Base-by-base conservation (phyloP, 2,888 invertebrate genomes). In the Pseudococcus jackbeardsleyi region DNA sequence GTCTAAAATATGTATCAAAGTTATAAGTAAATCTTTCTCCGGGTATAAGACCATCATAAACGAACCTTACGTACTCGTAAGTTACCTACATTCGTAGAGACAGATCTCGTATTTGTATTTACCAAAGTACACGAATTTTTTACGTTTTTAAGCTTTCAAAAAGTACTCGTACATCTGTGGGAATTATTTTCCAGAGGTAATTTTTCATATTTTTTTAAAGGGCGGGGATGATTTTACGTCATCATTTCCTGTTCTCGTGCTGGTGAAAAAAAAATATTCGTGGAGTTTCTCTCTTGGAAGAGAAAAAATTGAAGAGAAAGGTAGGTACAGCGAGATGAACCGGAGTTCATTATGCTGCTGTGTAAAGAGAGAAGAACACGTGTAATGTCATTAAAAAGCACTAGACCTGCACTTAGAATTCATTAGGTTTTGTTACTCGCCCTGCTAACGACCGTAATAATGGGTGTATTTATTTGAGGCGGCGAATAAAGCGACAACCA, bases 381-480 rank as follows among this genome's bases (percentile, higher is more conserved):
- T 72, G 68, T 72, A 72, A 72, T 72, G 68, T 72, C 68, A 72
- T 72, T 72, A 72, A 72, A 72, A 72, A 72, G 68, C 68, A 72
- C 68, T 72, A 72, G 68, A 72, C 68, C 68, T 12, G 68, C 68
- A 72, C 68, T 72, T 72, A 33, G 68, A 72, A 72, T 72, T 72
- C 68, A 72, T 72, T 72, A 72, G 17, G 15, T 72, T 72, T 59
- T 59, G 19, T 59, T 59, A 19, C 33, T 26, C 33, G 12, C 33
- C 64, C 26, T 15, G 64, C 33, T 72, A 72, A 72, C 68, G 68
- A 72, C 68, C 68, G 68, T 33, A 72, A 72, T 72, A 72, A 72
- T 72, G 68, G 68, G 68, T 72, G 68, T 72, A 72, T 72, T 72
- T 72, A 33, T 72, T 72, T 72, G 15, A 12, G 68, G 11, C 68